phyloP scores from a whole-genome alignment of 2,888 invertebrate species.

The Opisthograptis luteolata region DNA sequence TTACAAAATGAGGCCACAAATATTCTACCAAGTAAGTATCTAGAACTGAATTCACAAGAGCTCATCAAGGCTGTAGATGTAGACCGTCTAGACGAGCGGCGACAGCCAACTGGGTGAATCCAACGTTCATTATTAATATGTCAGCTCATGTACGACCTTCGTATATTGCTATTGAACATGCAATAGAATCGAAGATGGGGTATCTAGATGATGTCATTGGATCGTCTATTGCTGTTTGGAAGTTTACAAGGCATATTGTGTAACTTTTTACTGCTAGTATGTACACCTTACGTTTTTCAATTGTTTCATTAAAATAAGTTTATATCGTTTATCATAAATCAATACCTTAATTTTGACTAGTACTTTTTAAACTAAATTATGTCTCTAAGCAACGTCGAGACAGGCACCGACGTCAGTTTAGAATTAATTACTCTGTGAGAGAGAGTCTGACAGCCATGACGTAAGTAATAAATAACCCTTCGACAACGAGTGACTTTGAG shows the following conservation, averaged over 20 bases:
- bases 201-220: background rate
- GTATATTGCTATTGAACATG: conserved; percentile 24
- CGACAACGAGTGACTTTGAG: no score
- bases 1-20: conserved; percentile 17
- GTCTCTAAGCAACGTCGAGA: conserved; percentile 32
- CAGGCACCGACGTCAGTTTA: conserved; percentile 45
- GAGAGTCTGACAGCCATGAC: conserved; percentile 36
- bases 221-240: background rate
- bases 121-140: conserved; percentile 32
- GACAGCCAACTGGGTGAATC: conserved; percentile 41
- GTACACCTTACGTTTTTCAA: no score
- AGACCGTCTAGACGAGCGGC: conserved; percentile 49
- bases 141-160: conserved; percentile 38
- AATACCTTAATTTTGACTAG: no score
- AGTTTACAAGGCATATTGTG: background rate
- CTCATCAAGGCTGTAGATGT: conserved; percentile 37
- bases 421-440: conserved; percentile 40
- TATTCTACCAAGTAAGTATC: conserved; percentile 22
- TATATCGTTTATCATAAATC: no score
- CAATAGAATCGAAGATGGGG: conserved; percentile 1
- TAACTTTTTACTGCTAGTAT: no score
- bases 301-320: no score
- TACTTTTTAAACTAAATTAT: no score
- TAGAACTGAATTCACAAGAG: conserved; percentile 18
- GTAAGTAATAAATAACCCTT: conserved; percentile 33